Base-by-base conservation (phyloP, 2,888 invertebrate genomes). In the Diadegma fenestrale region DNA sequence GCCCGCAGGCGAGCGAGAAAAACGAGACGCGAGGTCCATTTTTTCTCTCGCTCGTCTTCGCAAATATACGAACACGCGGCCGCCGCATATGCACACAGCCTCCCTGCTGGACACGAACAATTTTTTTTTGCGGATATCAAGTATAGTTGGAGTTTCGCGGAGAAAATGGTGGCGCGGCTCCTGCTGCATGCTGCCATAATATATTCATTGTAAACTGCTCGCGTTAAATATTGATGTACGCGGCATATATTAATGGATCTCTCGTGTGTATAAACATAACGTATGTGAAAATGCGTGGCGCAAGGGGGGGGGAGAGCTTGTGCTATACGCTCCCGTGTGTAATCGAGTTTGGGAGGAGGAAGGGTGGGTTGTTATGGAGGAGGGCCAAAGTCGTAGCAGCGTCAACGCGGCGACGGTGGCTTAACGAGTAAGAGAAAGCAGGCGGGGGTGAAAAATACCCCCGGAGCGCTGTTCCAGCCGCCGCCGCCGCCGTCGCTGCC, bases 261-360 rank as follows among this genome's bases (percentile, higher is more conserved):
- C 75, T 80, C 73, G 85, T 79, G 76, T 71, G 76, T 72, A 83
- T 61, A 80, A 77, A 85, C 84, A 77, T 43, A 26, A 72, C 84
- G 64, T 76, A 76, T 84, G 37, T 37, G 37, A 37, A 37, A 37
- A 37, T 10, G 33, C 33, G 33, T n/a, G n/a, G n/a, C n/a, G n/a
- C n/a, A n/a, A n/a, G n/a, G n/a, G n/a, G n/a, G n/a, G 6, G 33
- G 5, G 33, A 6, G 37, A 8, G 37, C 37, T 10, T 12, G 8
- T 7, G 26, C 64, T 14, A 64, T 63, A 72, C 72, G 73, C 76
- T 68, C 45, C n/a, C 37, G 17, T n/a, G 89, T 90, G 90, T 90
- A 90, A 90, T 90, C 89, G 88, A 86, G 86, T 85, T 71, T 69
- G 33, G 43, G 43, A 22, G 30, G 84, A 86, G 82, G 75, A 79